A percentile compares a stretch with the other conserved stretches of the same genome.
Evolutionary conservation across 2,888 invertebrate genomes (phyloP).

Genomic region (Diaprepes abbreviatus): DNA sequence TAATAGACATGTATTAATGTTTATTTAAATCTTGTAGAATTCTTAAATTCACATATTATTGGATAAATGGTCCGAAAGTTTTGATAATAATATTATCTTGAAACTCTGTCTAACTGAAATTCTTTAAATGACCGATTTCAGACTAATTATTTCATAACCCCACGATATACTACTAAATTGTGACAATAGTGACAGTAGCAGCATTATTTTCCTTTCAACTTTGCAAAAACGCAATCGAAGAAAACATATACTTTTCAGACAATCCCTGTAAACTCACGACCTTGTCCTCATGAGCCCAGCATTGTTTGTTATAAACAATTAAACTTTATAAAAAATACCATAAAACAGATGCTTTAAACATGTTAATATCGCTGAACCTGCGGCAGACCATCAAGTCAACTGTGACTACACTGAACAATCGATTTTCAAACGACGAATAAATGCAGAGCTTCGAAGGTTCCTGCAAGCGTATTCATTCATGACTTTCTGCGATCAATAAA

Average conservation of each 20-base stretch:
- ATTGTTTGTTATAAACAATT: slow-evolving; percentile 32
- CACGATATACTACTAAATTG: too few species aligned
- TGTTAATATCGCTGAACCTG: slow-evolving; percentile 10
- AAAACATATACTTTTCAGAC: slow-evolving; percentile 1
- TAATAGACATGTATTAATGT: too few species aligned
- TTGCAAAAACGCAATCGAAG: too few species aligned
- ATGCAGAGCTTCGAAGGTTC: slow-evolving; percentile 22
- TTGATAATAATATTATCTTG: too few species aligned
- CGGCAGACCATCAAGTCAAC: slow-evolving; percentile 3
- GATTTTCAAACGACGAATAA: slow-evolving; percentile 12
- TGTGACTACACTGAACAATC: slow-evolving; percentile 1
- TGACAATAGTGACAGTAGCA: too few species aligned
- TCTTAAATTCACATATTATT: too few species aligned
- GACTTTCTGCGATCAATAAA: slow-evolving; percentile 24
- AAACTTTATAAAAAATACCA: slow-evolving; percentile 31
- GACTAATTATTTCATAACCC: too few species aligned
- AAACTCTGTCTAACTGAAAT: too few species aligned
- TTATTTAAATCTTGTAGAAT: too few species aligned
- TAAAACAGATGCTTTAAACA: slow-evolving; percentile 20
- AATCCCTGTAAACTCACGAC: slow-evolving; percentile 21
- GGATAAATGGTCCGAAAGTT: too few species aligned
- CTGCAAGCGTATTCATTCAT: slow-evolving; percentile 23
- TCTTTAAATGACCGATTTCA: too few species aligned
- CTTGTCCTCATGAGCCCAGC: slow-evolving; percentile 26
- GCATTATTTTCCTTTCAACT: too few species aligned